Percentiles rank a stretch among this genome's conserved stretches.
Evolutionary conservation across 2,113 vertebrate species (phyloP).

Genomic region (Chaetodon trifascialis): DNA sequence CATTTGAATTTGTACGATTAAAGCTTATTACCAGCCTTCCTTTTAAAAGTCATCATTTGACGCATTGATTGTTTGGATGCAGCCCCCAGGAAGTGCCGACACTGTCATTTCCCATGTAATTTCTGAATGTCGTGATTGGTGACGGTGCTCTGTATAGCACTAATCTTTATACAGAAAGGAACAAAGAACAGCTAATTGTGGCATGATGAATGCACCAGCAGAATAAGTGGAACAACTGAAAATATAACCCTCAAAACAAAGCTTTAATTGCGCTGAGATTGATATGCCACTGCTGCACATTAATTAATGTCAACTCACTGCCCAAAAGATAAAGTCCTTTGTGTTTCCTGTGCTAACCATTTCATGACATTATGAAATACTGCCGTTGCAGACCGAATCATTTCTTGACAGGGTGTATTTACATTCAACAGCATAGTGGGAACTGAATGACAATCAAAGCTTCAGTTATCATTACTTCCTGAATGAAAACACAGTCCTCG

Average conservation of each 20-base stretch:
- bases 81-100: conserved; percentile 36
- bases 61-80: conserved; percentile 24
- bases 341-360: conserved; percentile 38
- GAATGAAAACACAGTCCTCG: conserved; percentile 19
- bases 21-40: background rate
- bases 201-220: conserved; percentile 31
- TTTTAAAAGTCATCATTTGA: conserved; percentile 29
- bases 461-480: conserved; percentile 11
- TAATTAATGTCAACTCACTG: conserved; percentile 64
- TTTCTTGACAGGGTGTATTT: conserved; percentile 58
- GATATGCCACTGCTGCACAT: conserved; percentile 59
- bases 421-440: conserved; percentile 14
- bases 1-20: background rate
- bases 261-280: conserved; percentile 55
- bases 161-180: conserved; percentile 31
- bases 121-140: conserved; percentile 40
- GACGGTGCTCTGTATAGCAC: conserved; percentile 37
- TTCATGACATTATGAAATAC: conserved; percentile 45
- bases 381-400: conserved; percentile 10
- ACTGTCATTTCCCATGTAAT: conserved; percentile 30
- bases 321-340: conserved; percentile 44
- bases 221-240: conserved; percentile 50
- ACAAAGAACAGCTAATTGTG: conserved; percentile 68
- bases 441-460: conserved; percentile 25
- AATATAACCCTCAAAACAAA: conserved; percentile 57